Conservation (phyloP, 1,140 invertebrate genomes). For the Planococcus citri region DNA sequence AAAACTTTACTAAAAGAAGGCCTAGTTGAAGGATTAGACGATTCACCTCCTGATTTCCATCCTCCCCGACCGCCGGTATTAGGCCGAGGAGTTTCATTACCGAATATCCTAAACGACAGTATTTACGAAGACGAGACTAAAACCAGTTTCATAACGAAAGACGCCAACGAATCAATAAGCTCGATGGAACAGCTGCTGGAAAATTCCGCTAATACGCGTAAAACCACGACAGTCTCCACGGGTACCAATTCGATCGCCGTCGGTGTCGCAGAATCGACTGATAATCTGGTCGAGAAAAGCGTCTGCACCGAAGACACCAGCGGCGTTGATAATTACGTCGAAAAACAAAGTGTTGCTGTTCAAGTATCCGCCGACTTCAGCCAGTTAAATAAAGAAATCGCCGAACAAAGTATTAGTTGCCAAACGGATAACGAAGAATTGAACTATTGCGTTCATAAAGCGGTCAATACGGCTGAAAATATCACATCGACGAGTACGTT, state of each 20-base stretch:
- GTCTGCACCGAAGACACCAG: neutral
- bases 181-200: slow-evolving; percentile 26
- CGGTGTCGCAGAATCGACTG: neutral
- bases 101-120: slow-evolving; percentile 32
- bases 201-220: neutral
- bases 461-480: slow-evolving; percentile 4
- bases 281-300: neutral
- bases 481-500: neutral
- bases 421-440: slow-evolving; percentile 22
- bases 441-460: slow-evolving; percentile 10
- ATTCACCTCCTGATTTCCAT: slow-evolving; percentile 39
- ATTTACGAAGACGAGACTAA: slow-evolving; percentile 19
- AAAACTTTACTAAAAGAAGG: slow-evolving; percentile 57
- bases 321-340: slow-evolving; percentile 2
- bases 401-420: slow-evolving; percentile 19
- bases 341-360: slow-evolving; percentile 23
- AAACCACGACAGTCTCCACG: neutral
- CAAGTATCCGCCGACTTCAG: slow-evolving; percentile 24
- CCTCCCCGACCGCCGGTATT: slow-evolving; percentile 45
- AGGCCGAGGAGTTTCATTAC: slow-evolving; percentile 51
- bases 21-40: slow-evolving; percentile 41
- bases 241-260: neutral
- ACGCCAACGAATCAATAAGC: slow-evolving; percentile 22
- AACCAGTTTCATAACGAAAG: neutral
- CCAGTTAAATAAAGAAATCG: slow-evolving; percentile 21